These are phyloP conservation scores for Myanophis thanlyinensis DNA, from an alignment of 2,113 vertebrate genomes.

Conservation along the genomic window DNA sequence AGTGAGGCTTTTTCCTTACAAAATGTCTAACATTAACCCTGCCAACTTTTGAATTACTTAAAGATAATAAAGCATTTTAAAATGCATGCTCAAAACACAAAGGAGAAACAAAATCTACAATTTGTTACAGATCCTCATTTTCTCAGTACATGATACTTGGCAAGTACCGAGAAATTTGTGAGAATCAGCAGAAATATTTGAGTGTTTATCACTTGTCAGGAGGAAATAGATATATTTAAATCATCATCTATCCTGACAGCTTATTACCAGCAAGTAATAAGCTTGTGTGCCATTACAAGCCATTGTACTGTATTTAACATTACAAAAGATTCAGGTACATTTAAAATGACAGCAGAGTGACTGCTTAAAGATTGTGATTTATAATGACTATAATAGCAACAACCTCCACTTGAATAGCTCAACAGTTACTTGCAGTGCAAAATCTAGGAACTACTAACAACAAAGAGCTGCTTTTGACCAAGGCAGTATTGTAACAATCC, in stretches of 20 bases:
- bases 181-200: constrained; percentile 14
- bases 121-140: neutral
- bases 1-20: neutral
- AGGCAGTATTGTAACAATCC: neutral
- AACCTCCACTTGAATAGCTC: constrained; percentile 52
- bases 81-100: neutral
- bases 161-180: neutral
- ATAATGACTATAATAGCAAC: constrained; percentile 43
- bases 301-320: constrained; percentile 49
- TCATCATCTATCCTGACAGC: constrained; percentile 22
- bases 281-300: constrained; percentile 26
- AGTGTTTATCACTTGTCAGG: constrained; percentile 30
- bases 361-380: constrained; percentile 26
- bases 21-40: neutral
- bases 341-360: constrained; percentile 18
- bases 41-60: neutral
- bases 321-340: constrained; percentile 21
- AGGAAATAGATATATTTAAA: constrained; percentile 37
- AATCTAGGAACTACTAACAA: constrained; percentile 14
- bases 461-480: neutral
- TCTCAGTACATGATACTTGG: neutral
- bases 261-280: constrained; percentile 57
- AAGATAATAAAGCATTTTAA: neutral
- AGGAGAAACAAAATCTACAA: neutral
- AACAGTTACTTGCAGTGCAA: constrained; percentile 46